These are phyloP conservation scores for Amphiprion ocellaris DNA, from an alignment of 2,113 vertebrate genomes.

Conservation along the genomic window DNA sequence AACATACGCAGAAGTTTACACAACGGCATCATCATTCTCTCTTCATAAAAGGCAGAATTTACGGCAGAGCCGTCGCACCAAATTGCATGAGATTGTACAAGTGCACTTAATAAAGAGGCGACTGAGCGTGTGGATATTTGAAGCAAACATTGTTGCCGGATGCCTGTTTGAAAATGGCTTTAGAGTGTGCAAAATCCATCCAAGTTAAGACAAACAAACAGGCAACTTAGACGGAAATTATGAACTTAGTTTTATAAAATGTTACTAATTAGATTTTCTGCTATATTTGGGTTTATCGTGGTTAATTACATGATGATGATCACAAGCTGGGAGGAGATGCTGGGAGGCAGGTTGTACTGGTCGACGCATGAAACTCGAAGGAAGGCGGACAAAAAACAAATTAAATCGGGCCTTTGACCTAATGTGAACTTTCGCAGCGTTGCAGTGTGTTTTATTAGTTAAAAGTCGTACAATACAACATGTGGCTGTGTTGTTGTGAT, in stretches of 20 bases:
- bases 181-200: conserved; percentile 34
- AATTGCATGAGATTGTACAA: conserved; percentile 7
- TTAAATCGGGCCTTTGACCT: not conserved
- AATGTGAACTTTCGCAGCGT: rapidly evolving
- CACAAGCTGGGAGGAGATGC: not conserved
- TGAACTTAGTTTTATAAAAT: conserved; percentile 27
- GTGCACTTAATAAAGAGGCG: conserved; percentile 19
- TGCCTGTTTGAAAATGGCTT: conserved; percentile 36
- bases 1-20: not conserved
- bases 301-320: not conserved
- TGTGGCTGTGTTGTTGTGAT: too few relatives aligned
- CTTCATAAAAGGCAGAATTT: conserved; percentile 1
- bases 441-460: not conserved
- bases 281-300: not conserved
- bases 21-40: not conserved
- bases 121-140: conserved; percentile 24
- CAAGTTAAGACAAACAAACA: conserved; percentile 42
- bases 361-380: not conserved
- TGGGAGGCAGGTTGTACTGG: not conserved
- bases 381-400: not conserved
- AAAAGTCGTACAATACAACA: too few relatives aligned
- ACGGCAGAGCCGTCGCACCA: not conserved
- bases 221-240: conserved; percentile 28
- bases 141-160: conserved; percentile 30
- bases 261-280: conserved; percentile 15